Evolutionary conservation across 1,140 invertebrate species (phyloP).

Genomic region (Parapsyche elsis): DNA sequence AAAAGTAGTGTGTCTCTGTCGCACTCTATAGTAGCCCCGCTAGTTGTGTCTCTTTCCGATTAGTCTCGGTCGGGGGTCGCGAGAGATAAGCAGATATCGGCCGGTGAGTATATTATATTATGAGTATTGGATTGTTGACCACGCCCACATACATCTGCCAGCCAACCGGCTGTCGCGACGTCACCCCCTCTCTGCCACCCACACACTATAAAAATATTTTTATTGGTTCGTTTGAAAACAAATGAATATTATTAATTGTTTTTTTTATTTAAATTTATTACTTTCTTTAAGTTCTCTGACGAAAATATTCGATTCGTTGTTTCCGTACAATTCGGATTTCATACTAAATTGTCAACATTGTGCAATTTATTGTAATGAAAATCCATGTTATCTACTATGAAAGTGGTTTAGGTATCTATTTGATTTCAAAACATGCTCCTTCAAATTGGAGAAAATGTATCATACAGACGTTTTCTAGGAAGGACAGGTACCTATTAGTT

Average conservation of each 20-base stretch:
- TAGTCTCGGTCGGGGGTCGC: constrained; percentile 38
- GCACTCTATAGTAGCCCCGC: background rate
- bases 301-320: too few relatives aligned
- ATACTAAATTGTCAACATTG: too few relatives aligned
- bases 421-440: too few relatives aligned
- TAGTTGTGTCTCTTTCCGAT: constrained; percentile 29
- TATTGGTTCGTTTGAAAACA: background rate
- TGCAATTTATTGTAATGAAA: too few relatives aligned
- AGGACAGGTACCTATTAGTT: too few relatives aligned
- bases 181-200: background rate
- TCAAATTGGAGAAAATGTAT: too few relatives aligned
- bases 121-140: constrained; percentile 49
- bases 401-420: too few relatives aligned
- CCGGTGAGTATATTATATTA: constrained; percentile 48
- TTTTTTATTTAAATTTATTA: too few relatives aligned
- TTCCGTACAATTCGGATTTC: too few relatives aligned
- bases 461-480: too few relatives aligned
- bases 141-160: constrained; percentile 50
- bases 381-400: too few relatives aligned
- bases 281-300: too few relatives aligned
- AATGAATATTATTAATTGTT: background rate
- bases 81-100: constrained; percentile 51
- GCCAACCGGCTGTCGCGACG: constrained; percentile 47
- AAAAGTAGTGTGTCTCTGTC: constrained; percentile 27
- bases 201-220: background rate